Conservation (phyloP, 2,797 vertebrate species). For the Lepus oiostolus region DNA sequence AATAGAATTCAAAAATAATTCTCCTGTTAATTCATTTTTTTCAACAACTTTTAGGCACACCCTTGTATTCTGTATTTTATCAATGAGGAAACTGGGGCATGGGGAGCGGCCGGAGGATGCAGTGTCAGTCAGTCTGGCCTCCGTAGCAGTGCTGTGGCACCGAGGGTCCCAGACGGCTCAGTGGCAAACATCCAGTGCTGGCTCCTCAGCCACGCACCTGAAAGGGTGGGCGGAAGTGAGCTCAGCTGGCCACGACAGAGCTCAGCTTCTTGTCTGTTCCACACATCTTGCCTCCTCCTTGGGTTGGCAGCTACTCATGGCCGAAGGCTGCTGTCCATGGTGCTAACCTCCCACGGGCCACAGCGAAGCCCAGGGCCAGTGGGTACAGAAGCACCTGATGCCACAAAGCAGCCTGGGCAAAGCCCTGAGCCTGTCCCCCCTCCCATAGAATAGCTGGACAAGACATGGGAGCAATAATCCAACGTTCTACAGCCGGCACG, state of each 20-base stretch:
- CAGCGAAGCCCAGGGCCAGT: neutral
- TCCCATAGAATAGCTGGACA: neutral
- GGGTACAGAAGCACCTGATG: neutral
- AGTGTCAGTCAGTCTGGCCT: neutral
- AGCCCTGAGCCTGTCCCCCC: neutral
- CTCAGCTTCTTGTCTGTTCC: neutral
- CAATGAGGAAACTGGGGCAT: neutral
- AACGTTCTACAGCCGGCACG: rapidly evolving
- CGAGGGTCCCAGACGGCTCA: neutral
- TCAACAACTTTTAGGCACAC: too few relatives aligned
- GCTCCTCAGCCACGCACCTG: neutral
- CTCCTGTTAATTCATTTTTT: too few relatives aligned
- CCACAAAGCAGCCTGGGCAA: neutral
- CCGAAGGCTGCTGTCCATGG: neutral
- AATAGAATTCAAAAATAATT: too few relatives aligned
- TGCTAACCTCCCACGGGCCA: neutral
- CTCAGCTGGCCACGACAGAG: neutral
- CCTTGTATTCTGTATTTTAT: neutral
- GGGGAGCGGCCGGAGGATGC: neutral
- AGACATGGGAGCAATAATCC: neutral
- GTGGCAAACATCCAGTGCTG: neutral
- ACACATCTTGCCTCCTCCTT: neutral
- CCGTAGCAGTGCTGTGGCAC: neutral
- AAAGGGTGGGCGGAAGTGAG: too few relatives aligned
- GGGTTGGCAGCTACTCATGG: too few relatives aligned